Percentiles rank a stretch among this genome's conserved stretches.
phyloP scores from a whole-genome alignment of 2,797 vertebrate species.

The Falco rusticolus region DNA sequence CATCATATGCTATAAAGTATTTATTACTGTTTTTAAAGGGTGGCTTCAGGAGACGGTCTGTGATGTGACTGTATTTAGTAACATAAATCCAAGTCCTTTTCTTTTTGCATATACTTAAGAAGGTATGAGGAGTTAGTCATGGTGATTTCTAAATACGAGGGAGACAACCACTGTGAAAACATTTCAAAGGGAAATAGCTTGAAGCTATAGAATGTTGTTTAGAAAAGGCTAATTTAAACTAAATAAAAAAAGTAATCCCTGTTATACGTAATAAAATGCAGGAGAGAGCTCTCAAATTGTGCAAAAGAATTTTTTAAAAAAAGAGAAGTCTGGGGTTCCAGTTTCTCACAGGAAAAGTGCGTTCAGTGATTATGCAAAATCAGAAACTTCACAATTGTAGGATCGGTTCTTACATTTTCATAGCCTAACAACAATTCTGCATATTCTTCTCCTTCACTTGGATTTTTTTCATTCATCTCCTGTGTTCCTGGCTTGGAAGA shows the following conservation, averaged over 20 bases:
- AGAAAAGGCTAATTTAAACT: slow-evolving; percentile 23
- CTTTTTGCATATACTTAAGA: slow-evolving; percentile 8
- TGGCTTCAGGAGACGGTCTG: slow-evolving; percentile 18
- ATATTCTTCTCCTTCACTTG: neutral
- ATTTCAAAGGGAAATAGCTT: neutral
- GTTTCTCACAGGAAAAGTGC: neutral
- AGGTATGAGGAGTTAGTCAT: slow-evolving; percentile 6
- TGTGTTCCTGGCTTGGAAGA: neutral
- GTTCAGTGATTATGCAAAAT: neutral
- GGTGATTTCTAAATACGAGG: slow-evolving; percentile 5
- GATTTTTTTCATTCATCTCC: neutral
- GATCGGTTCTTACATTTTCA: neutral
- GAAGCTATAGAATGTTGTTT: neutral
- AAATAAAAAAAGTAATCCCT: neutral
- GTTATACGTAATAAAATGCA: neutral
- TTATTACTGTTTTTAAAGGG: slow-evolving; percentile 24
- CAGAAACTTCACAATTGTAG: neutral
- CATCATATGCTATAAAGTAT: slow-evolving; percentile 18
- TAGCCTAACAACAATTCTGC: neutral
- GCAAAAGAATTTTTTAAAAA: neutral
- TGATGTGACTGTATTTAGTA: slow-evolving; percentile 23
- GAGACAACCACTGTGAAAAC: neutral
- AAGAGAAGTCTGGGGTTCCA: neutral
- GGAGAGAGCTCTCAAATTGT: neutral
- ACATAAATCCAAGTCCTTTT: slow-evolving; percentile 2